Conservation (phyloP, 1,140 invertebrate species). For the Arion vulgaris region DNA sequence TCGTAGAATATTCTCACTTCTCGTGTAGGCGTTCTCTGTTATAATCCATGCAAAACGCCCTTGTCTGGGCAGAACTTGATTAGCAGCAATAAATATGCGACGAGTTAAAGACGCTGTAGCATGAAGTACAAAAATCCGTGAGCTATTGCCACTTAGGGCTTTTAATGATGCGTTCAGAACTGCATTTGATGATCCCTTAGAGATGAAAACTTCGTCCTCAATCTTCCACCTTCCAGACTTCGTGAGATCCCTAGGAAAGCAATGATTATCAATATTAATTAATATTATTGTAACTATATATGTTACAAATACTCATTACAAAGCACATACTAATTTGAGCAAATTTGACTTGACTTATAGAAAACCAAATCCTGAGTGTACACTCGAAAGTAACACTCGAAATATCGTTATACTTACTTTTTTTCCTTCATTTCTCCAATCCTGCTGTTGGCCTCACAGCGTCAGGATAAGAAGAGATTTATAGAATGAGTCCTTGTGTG, state of each 20-base stretch:
- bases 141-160: constrained; percentile 48
- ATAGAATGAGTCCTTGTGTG: too few species aligned
- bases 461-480: too few species aligned
- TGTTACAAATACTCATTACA: too few species aligned
- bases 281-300: not conserved
- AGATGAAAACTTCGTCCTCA: constrained; percentile 53
- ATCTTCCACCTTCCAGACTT: constrained; percentile 55
- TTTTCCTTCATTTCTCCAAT: too few species aligned
- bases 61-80: constrained; percentile 41
- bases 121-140: constrained; percentile 60
- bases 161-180: constrained; percentile 43
- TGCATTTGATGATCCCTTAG: constrained; percentile 30
- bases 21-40: constrained; percentile 61
- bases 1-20: constrained; percentile 47
- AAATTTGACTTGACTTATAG: too few species aligned
- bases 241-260: constrained; percentile 41
- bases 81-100: constrained; percentile 51
- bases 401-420: too few species aligned
- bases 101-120: constrained; percentile 48
- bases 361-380: too few species aligned
- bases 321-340: too few species aligned
- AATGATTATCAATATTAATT: not conserved
- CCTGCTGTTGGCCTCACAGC: too few species aligned
- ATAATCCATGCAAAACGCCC: constrained; percentile 62
- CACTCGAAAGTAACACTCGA: too few species aligned